Conservation (phyloP, 2,797 vertebrate species). For the Epinephelus coioides region DNA sequence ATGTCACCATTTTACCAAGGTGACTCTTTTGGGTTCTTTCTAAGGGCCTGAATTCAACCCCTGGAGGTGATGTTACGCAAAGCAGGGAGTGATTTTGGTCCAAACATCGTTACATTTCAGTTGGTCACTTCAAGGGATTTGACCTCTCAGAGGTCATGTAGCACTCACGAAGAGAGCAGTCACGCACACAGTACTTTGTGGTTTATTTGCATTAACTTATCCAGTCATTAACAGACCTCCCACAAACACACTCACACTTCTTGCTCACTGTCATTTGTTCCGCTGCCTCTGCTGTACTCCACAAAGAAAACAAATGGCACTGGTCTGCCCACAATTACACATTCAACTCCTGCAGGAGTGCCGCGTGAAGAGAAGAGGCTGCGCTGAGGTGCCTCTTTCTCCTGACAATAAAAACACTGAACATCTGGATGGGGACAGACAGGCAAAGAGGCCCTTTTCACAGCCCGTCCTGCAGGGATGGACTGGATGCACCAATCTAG, state of each 20-base stretch:
- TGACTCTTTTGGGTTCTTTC: conserved; percentile 9
- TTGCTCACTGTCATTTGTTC: background rate
- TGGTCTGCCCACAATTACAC: conserved; percentile 35
- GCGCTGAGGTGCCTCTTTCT: conserved; percentile 2
- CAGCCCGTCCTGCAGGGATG: conserved; percentile 21
- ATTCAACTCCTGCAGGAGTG: conserved; percentile 20
- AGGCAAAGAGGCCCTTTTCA: conserved; percentile 43
- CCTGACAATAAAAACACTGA: conserved; percentile 31
- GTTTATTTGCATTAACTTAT: conserved; percentile 21
- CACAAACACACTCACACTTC: conserved; percentile 3
- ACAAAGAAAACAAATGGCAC: conserved; percentile 37
- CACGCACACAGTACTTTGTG: background rate
- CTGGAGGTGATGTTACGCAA: conserved; percentile 28
- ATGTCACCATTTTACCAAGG: background rate
- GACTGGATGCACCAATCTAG: conserved; percentile 40
- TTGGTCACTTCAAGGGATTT: conserved; percentile 15
- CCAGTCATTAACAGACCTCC: background rate
- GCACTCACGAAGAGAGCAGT: conserved; percentile 1
- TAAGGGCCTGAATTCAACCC: conserved; percentile 3
- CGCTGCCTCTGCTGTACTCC: conserved; percentile 16
- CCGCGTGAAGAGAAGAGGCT: background rate
- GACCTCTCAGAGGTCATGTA: conserved; percentile 3
- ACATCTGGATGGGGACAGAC: conserved; percentile 37
- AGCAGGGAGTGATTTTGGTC: conserved; percentile 28
- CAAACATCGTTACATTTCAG: conserved; percentile 37